These are phyloP conservation scores for Florisuga fusca DNA, from an alignment of 2,797 vertebrate species.

Conservation along the genomic window DNA sequence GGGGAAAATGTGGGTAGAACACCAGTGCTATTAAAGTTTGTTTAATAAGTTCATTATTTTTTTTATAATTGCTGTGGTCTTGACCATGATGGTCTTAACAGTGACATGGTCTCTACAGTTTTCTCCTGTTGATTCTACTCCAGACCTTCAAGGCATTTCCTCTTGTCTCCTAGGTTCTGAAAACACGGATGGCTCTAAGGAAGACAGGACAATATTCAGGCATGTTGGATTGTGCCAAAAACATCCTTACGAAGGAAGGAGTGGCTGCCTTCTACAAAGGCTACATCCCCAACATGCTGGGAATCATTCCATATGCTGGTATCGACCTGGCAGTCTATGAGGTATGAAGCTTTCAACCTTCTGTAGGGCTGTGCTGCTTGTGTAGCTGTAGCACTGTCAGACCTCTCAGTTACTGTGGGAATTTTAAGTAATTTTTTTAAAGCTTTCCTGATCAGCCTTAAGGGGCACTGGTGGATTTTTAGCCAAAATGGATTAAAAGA, in stretches of 20 bases:
- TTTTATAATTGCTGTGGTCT: no score
- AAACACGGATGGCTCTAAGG: conserved; percentile 92
- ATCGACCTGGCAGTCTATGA: conserved; percentile 97
- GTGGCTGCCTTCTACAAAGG: conserved; percentile 93
- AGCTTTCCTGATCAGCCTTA: background rate
- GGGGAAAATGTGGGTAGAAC: background rate
- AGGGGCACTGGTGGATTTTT: background rate
- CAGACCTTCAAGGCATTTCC: background rate
- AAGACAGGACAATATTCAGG: conserved; percentile 92
- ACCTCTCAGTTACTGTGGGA: background rate
- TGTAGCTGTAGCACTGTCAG: background rate
- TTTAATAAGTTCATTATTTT: no score
- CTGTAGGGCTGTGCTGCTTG: background rate
- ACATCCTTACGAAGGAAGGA: conserved; percentile 88
- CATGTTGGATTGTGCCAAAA: conserved; percentile 89
- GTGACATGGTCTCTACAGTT: rapidly evolving
- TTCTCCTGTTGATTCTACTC: background rate
- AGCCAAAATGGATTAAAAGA: background rate
- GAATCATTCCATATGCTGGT: conserved; percentile 97
- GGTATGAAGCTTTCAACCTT: conserved; percentile 74
- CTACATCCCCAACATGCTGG: conserved; percentile 94
- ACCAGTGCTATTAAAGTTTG: background rate
- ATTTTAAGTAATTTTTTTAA: background rate
- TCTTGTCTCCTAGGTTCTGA: conserved; percentile 85
- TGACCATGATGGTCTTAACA: background rate